Evolutionary conservation across 2,888 invertebrate genomes (phyloP).

Genomic region (Heliconius ethilla): DNA sequence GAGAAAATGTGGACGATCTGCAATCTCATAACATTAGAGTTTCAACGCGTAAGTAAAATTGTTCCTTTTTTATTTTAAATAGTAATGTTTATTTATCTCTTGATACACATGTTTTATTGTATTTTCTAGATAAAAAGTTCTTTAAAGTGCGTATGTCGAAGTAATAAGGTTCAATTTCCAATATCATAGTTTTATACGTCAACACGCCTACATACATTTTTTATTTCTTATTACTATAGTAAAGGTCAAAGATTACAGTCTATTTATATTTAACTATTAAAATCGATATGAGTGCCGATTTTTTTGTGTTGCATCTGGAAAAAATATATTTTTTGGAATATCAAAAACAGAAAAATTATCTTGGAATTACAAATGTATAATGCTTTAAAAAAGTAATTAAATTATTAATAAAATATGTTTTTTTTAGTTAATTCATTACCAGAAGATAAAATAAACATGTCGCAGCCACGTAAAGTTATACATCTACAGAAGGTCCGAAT

Average conservation of each 20-base stretch:
- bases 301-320: background rate
- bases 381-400: background rate
- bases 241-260: conserved; percentile 20
- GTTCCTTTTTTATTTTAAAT: conserved; percentile 20
- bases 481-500: conserved; percentile 71
- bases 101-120: conserved; percentile 5
- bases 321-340: background rate
- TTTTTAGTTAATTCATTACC: conserved; percentile 57
- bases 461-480: conserved; percentile 62
- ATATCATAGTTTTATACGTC: background rate
- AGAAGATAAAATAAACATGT: conserved; percentile 43
- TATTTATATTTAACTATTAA: conserved; percentile 3
- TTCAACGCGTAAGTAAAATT: conserved; percentile 59
- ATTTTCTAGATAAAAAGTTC: conserved; percentile 2
- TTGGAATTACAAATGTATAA: background rate
- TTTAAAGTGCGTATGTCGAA: background rate
- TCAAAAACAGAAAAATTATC: background rate
- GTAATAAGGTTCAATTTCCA: conserved; percentile 8
- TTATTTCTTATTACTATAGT: conserved; percentile 3
- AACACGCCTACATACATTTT: conserved; percentile 13
- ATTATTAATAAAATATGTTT: background rate
- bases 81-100: conserved; percentile 13
- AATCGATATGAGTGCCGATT: background rate
- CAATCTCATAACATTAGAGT: conserved; percentile 65
- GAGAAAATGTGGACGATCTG: conserved; percentile 61